Base-by-base conservation (phyloP, 1,140 invertebrate species). In the Battus philenor region DNA sequence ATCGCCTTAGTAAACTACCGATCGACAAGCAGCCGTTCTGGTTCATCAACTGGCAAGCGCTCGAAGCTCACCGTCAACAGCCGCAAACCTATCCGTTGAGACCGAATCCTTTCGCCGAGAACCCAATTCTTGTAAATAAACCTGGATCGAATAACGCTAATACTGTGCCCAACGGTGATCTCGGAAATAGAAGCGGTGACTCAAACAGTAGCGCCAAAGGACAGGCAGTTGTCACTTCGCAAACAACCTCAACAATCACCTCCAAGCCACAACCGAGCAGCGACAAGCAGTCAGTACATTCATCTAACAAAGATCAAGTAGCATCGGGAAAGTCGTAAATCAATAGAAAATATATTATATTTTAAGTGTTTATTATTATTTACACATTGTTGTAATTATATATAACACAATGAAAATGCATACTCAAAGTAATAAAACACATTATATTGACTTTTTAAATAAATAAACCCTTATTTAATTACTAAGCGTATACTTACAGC, bases 1-100 rank as follows among this genome's bases (percentile, higher is more conserved):
- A 88, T 22, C 58, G 86, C 16, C 57, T 88, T 0, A 88, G 75
- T 47, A 73, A 75, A 26, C 51, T 87, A 18, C 87, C 88, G 2
- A 50, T 79, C 16, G 87, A 88, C 49, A 70, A 86, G 13, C 86
- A 86, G 29, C 87, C 88, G 0, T 88, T 88, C 61, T 89, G 88
- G 88, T 86, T 87, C 48, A 61, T 88, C 44, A 89, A 84, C 24
- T 84, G 77, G 77, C 70, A 80, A 54, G 68, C 69, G 0, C 30
- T 65, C 0, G 75, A 84, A 44, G 71, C 47, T 1, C 47, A 68
- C 4, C 65, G 68, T 10, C 55, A 73, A n/a, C 70, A 72, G 2
- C 75, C 76, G n/a, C 73, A 79, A 9, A 68, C 75, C 0, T 81
- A 74, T 47, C 66, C 68, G 4, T 67, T 64, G 29, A 66, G 57